Conservation (phyloP, 2,888 invertebrate genomes). For the Spodoptera picta region DNA sequence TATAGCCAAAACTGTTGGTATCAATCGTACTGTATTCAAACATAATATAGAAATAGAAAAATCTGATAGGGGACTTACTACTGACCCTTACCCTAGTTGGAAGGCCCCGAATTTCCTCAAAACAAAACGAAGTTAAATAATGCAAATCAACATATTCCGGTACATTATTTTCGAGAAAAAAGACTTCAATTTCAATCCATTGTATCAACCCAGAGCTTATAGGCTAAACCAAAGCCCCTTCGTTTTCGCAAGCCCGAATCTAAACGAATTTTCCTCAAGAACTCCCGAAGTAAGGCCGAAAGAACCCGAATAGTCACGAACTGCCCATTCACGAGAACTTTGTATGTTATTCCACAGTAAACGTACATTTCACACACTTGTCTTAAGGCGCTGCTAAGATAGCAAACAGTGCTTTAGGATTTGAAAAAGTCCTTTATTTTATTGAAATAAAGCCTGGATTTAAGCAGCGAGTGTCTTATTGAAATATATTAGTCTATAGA, state of each 20-base stretch:
- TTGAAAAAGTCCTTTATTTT: neutral
- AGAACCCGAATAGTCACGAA: constrained; percentile 54
- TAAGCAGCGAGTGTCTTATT: neutral
- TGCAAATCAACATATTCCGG: constrained; percentile 34
- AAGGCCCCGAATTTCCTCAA: neutral
- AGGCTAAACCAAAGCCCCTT: constrained; percentile 54
- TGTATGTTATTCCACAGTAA: constrained; percentile 35
- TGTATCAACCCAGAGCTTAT: constrained; percentile 54
- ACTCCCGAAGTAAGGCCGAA: constrained; percentile 43
- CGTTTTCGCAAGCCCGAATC: constrained; percentile 47
- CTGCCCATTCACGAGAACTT: constrained; percentile 38
- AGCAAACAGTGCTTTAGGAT: constrained; percentile 8
- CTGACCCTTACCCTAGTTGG: too few species aligned
- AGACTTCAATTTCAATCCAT: constrained; percentile 53
- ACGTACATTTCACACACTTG: constrained; percentile 19
- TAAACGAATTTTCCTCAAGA: constrained; percentile 54
- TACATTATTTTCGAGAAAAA: constrained; percentile 32
- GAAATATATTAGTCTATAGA: neutral
- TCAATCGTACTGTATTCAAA: too few species aligned
- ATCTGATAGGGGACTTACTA: too few species aligned
- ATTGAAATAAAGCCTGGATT: constrained; percentile 4
- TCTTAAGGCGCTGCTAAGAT: neutral
- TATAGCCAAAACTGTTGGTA: too few species aligned
- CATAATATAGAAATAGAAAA: too few species aligned
- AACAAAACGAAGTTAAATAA: constrained; percentile 19